Percentiles rank a stretch among this genome's conserved stretches.
Conservation (phyloP, 2,797 vertebrate species). For the Bradypodion pumilum region DNA sequence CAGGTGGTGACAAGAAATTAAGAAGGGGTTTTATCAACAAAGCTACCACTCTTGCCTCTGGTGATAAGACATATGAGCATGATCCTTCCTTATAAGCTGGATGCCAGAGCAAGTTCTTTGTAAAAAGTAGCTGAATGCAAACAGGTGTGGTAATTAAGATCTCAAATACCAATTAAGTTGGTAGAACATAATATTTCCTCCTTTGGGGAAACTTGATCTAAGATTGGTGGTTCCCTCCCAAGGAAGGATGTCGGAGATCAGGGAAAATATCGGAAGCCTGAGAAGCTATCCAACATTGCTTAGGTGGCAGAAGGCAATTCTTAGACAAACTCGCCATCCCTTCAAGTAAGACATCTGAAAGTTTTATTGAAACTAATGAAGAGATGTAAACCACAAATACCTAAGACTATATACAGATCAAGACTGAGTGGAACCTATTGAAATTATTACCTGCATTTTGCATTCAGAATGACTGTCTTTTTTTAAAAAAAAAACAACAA, state of each 20-base stretch:
- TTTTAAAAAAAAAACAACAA: not conserved
- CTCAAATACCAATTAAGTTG: conserved; percentile 11
- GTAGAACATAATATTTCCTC: conserved; percentile 19
- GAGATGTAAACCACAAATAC: not conserved
- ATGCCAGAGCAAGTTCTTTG: not conserved
- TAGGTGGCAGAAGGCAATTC: not conserved
- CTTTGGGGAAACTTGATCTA: conserved; percentile 10
- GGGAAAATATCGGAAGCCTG: conserved; percentile 1
- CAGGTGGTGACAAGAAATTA: not conserved
- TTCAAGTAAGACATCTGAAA: not conserved
- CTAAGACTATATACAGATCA: not conserved
- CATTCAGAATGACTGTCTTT: not conserved
- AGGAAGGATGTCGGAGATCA: conserved; percentile 19
- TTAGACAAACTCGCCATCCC: not conserved
- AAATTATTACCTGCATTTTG: not conserved
- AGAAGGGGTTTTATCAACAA: not conserved
- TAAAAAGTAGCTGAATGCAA: not conserved
- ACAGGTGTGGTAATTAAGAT: conserved; percentile 18
- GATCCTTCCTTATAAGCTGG: conserved; percentile 1
- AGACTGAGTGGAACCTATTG: not conserved
- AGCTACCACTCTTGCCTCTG: not conserved
- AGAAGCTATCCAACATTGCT: not conserved
- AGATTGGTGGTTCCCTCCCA: conserved; percentile 12
- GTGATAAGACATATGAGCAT: not conserved
- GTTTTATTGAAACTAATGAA: not conserved